Percentiles rank a stretch among this genome's conserved stretches.
Conservation (phyloP, 2,113 vertebrate species). For the Festucalex cinctus region DNA sequence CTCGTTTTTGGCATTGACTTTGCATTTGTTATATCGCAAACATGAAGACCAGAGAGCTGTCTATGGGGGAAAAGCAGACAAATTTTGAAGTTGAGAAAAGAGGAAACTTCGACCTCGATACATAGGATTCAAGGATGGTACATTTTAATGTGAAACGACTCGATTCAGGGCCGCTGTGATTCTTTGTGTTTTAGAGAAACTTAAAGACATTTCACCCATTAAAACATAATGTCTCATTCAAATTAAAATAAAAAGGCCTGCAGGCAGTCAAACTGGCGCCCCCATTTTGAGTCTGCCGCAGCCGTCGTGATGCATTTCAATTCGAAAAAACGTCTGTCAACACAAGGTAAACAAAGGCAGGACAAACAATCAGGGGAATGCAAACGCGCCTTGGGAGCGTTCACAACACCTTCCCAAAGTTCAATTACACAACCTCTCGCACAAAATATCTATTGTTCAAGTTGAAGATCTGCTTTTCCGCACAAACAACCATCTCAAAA, state of each 20-base stretch:
- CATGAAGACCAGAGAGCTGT: too few species aligned
- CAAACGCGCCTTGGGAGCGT: neutral
- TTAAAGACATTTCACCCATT: neutral
- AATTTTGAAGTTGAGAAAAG: too few species aligned
- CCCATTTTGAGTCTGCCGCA: neutral
- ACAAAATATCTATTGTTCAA: neutral
- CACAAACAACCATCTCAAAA: neutral
- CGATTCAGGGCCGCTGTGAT: neutral
- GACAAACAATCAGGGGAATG: neutral
- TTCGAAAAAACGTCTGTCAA: neutral
- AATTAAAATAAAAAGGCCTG: neutral
- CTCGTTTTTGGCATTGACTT: too few species aligned
- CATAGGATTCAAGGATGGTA: too few species aligned
- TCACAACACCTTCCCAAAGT: neutral
- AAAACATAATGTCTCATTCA: neutral
- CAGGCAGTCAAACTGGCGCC: neutral
- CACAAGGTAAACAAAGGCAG: neutral
- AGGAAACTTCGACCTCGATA: too few species aligned
- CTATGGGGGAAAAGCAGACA: too few species aligned
- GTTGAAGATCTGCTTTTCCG: neutral
- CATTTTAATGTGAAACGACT: too few species aligned
- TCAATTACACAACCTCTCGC: constrained; percentile 1
- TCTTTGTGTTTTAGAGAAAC: neutral
- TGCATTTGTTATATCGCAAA: too few species aligned
- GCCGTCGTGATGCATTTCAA: neutral